A percentile compares a stretch with the other conserved stretches of the same genome.
Evolutionary conservation across 2,888 invertebrate species (phyloP).

Genomic region (Xanthia icteritia): DNA sequence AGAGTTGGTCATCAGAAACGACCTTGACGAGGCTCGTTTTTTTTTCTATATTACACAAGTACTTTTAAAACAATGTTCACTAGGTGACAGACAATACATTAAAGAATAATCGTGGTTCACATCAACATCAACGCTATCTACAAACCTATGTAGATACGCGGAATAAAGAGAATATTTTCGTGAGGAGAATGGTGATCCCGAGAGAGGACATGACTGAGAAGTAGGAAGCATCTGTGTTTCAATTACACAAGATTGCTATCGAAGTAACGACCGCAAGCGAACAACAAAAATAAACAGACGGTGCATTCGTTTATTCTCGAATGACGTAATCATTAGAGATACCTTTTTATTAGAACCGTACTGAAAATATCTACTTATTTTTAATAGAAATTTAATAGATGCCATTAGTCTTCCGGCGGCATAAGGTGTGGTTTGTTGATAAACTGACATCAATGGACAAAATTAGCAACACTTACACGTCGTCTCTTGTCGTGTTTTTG

Average conservation of each 20-base stretch:
- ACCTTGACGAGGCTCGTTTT: no score
- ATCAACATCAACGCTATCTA: not conserved
- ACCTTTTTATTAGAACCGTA: not conserved
- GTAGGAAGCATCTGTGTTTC: conserved; percentile 40
- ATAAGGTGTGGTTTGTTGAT: conserved; percentile 47
- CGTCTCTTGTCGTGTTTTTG: conserved; percentile 22
- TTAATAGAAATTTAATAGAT: conserved; percentile 49
- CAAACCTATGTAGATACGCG: not conserved
- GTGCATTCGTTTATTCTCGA: conserved; percentile 22
- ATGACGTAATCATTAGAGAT: conserved; percentile 31
- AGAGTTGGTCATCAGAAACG: no score
- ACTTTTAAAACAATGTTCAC: not conserved
- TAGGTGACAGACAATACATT: not conserved
- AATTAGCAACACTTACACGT: conserved; percentile 55
- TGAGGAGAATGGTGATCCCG: conserved; percentile 11
- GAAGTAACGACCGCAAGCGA: conserved; percentile 28
- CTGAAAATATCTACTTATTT: conserved; percentile 5
- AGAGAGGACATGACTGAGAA: conserved; percentile 24
- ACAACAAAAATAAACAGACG: conserved; percentile 27
- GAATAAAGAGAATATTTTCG: conserved; percentile 7
- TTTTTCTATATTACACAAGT: no score
- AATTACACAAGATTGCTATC: conserved; percentile 48
- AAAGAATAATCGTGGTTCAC: not conserved
- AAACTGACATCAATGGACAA: conserved; percentile 55
- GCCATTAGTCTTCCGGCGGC: conserved; percentile 40